phyloP scores from a whole-genome alignment of 2,888 invertebrate genomes.

The Camponotus fellah region DNA sequence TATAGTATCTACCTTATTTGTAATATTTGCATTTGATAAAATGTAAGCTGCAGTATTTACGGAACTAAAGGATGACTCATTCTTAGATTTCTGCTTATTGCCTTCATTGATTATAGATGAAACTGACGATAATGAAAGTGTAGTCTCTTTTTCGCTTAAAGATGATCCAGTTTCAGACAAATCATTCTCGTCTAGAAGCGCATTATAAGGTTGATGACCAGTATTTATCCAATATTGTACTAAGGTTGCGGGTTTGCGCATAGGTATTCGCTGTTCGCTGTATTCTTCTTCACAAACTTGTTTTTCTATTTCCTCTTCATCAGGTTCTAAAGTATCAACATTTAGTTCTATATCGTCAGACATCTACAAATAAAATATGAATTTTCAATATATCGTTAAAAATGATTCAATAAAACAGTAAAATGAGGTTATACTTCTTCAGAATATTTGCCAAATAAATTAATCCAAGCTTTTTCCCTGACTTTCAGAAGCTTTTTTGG shows the following conservation, averaged over 20 bases:
- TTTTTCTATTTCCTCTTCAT: constrained; percentile 22
- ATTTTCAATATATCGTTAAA: not conserved
- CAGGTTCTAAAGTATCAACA: constrained; percentile 62
- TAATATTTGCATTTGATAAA: constrained; percentile 77
- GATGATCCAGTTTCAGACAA: constrained; percentile 67
- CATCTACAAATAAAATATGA: constrained; percentile 59
- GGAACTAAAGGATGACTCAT: constrained; percentile 73
- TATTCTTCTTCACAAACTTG: not conserved
- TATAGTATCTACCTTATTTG: constrained; percentile 73
- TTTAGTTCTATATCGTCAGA: constrained; percentile 65
- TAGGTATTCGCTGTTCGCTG: constrained; percentile 58
- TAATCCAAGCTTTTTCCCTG: constrained; percentile 72
- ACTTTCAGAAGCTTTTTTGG: constrained; percentile 61
- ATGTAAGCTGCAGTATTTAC: constrained; percentile 81
- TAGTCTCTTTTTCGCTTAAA: constrained; percentile 65
- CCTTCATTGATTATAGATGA: not conserved
- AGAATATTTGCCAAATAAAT: constrained; percentile 75
- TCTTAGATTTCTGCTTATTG: not conserved
- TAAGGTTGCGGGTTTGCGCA: constrained; percentile 71
- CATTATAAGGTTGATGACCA: constrained; percentile 73
- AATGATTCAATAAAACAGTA: not conserved
- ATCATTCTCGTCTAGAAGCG: constrained; percentile 25
- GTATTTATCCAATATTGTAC: constrained; percentile 81
- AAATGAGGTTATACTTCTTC: constrained; percentile 62
- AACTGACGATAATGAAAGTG: not conserved